Conservation (phyloP, 2,113 vertebrate genomes). For the Bubo bubo region DNA sequence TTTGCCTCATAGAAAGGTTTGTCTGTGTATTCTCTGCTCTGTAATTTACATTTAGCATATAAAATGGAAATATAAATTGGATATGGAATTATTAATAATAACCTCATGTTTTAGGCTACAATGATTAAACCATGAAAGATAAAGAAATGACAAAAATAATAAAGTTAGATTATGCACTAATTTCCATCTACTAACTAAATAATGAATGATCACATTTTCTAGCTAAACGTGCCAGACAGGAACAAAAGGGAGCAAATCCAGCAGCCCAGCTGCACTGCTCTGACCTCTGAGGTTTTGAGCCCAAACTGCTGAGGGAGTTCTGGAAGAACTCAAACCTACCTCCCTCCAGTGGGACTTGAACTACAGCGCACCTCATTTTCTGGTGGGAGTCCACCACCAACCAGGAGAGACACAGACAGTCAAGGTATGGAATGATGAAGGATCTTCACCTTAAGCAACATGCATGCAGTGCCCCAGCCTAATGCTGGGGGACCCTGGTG, state of each 20-base stretch:
- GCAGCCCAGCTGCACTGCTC: rapidly evolving
- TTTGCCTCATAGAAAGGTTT: background rate
- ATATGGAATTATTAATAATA: background rate
- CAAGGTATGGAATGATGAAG: background rate
- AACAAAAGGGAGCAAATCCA: background rate
- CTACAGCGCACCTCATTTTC: rapidly evolving
- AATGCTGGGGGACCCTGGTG: too few relatives aligned
- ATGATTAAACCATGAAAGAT: background rate
- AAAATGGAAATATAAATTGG: background rate
- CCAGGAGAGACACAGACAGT: background rate
- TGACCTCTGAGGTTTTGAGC: background rate
- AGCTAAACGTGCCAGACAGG: background rate
- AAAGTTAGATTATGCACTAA: background rate
- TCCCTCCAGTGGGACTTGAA: background rate
- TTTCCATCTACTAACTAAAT: background rate
- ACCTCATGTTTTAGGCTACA: background rate
- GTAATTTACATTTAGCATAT: background rate
- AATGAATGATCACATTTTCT: background rate
- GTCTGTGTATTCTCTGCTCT: background rate
- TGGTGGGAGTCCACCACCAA: background rate
- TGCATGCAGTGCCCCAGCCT: background rate
- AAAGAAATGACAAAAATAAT: background rate
- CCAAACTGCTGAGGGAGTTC: background rate
- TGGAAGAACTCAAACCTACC: background rate
- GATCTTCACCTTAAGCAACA: background rate